Conservation (phyloP, 2,113 vertebrate species). For the Platysteira castanea region DNA sequence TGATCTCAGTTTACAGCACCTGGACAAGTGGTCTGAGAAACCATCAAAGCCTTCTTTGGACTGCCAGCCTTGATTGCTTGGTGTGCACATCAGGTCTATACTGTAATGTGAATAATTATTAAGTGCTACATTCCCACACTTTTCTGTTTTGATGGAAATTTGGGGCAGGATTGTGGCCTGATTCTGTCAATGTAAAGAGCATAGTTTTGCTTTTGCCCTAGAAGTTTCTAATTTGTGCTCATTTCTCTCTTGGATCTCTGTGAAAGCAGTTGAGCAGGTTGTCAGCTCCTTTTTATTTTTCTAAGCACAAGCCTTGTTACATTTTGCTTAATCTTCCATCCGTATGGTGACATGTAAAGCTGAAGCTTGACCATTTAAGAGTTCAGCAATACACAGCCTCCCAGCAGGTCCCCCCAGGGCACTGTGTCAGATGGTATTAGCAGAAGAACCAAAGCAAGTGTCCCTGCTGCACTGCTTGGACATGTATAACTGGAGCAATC, state of each 20-base stretch:
- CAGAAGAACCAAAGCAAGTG: not conserved
- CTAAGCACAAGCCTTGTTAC: not conserved
- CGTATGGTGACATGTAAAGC: not conserved
- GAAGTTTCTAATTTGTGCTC: conserved; percentile 5
- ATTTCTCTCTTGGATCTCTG: not conserved
- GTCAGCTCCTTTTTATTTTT: conserved; percentile 39
- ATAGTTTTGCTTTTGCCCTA: conserved; percentile 1
- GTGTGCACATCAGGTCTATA: not conserved
- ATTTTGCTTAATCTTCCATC: not conserved
- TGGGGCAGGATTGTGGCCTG: not conserved
- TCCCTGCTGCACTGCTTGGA: not conserved
- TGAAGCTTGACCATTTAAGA: conserved; percentile 39
- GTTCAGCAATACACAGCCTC: not conserved
- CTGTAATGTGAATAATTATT: not conserved
- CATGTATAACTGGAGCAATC: not conserved
- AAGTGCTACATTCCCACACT: not conserved
- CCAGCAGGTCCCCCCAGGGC: not conserved
- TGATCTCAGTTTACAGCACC: not conserved
- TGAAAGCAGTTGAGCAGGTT: conserved; percentile 10
- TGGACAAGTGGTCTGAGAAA: not conserved
- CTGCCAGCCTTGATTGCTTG: not conserved
- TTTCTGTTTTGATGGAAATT: conserved; percentile 4
- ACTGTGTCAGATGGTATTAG: conserved; percentile 12
- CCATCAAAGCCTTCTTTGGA: not conserved
- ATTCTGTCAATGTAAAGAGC: conserved; percentile 23